These are phyloP conservation scores for Drosophila ezoana DNA, from an alignment of 2,888 invertebrate genomes.

Conservation along the genomic window DNA sequence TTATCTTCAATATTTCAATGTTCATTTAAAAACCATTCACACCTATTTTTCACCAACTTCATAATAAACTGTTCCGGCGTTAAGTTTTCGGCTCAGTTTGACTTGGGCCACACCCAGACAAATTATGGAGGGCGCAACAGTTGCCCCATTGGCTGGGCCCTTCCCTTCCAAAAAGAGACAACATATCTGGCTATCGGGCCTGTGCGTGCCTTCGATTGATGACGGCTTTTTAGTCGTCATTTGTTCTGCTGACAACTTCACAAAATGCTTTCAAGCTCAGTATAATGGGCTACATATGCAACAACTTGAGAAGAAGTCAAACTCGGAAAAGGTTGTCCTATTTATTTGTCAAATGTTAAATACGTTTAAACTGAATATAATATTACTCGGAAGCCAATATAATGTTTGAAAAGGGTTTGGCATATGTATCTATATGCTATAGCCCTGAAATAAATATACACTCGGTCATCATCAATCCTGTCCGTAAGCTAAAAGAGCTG, in stretches of 20 bases:
- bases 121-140: conserved; percentile 56
- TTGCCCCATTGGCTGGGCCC: conserved; percentile 35
- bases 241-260: conserved; percentile 24
- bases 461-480: too few relatives aligned
- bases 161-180: not conserved
- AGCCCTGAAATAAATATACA: too few relatives aligned
- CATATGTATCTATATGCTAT: too few relatives aligned
- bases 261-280: conserved; percentile 22
- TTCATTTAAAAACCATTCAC: conserved; percentile 6
- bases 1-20: not conserved
- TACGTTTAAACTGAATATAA: too few relatives aligned
- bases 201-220: conserved; percentile 62
- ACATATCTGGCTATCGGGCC: conserved; percentile 7
- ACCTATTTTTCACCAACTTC: conserved; percentile 10
- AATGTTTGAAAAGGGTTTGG: too few relatives aligned
- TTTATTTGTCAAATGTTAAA: too few relatives aligned
- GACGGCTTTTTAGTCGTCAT: conserved; percentile 31
- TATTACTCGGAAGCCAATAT: too few relatives aligned
- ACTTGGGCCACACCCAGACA: conserved; percentile 27
- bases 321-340: too few relatives aligned
- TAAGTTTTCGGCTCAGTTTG: conserved; percentile 13
- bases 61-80: conserved; percentile 46
- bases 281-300: conserved; percentile 25
- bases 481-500: too few relatives aligned
- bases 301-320: not conserved